Conservation (phyloP, 2,797 vertebrate species). For the Tamandua tetradactyla region DNA sequence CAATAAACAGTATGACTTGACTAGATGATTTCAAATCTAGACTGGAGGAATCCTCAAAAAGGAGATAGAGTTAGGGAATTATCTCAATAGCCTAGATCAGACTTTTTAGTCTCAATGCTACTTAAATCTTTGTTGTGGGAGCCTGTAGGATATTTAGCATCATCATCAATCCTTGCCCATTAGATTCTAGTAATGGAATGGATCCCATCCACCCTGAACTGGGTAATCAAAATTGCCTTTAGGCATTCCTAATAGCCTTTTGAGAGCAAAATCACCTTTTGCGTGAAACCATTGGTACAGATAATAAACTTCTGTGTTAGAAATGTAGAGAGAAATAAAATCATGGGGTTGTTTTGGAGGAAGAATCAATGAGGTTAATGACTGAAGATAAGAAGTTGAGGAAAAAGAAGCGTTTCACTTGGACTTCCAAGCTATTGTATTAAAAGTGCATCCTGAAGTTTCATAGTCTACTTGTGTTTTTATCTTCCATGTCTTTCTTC, state of each 20-base stretch:
- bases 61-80: background rate
- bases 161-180: background rate
- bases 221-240: background rate
- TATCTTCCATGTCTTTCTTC: background rate
- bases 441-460: background rate
- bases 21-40: background rate
- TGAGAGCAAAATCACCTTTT: background rate
- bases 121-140: background rate
- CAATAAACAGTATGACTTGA: background rate
- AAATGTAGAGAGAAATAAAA: background rate
- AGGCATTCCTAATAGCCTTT: background rate
- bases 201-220: too few relatives aligned
- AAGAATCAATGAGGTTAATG: background rate
- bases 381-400: background rate
- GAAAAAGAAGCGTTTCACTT: background rate
- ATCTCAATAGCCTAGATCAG: background rate
- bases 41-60: background rate
- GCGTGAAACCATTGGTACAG: background rate
- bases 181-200: background rate
- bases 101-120: background rate
- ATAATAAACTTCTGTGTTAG: background rate
- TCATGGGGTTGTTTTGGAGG: background rate
- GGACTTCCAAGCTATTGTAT: background rate
- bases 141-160: background rate
- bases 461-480: background rate